Evolutionary conservation across 37 sponge, comb jelly and placozoan genomes (phyloP), one percentile per base, ranked within the genome.

Genomic region (Axinella damicornis): DNA sequence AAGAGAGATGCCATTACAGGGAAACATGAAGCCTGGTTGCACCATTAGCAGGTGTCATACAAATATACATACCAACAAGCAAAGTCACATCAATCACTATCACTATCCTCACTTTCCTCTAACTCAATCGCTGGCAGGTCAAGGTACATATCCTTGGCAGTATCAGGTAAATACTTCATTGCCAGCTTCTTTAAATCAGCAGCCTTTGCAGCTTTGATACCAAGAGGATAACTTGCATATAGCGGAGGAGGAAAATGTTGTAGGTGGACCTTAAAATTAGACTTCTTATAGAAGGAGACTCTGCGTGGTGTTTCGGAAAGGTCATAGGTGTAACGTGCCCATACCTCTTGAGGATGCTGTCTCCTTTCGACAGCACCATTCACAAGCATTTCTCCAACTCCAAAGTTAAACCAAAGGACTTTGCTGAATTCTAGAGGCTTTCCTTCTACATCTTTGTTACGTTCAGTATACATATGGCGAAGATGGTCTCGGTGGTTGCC

Each of bases 321-420:
- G 30, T 56, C 40, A 37, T 80, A 54, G 21, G 61, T 64, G 34
- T 65, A 52, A 11, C 67, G 65, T 2, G 63, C 79, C 79, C 70
- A 80, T 14, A 80, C 81, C 41, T 80, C 58, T 28, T 16, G 12
- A 22, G 69, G 69, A 53, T 80, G 81, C 56, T 80, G 36, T 25
- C 24, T 2, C 21, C 11, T 25, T 15, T 11, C 13, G 2, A 80
- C 1, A 28, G 2, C 46, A 22, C 81, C 81, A 69, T 80, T 40
- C 28, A 54, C 20, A 11, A 66, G 4, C 22, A 53, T 27, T 40
- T 80, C 81, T 24, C 70, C 81, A 15, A 21, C 28, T 2, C 81
- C 81, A 80, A 80, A 80, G 39, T 86, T 86, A 60, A 86, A 86
- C 87, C 87, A 86, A 53, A 28, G 71, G 62, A 78, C 69, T 69